Percentiles rank a stretch among this genome's conserved stretches.
Evolutionary conservation across 2,113 vertebrate species (phyloP).

Genomic region (Epinephelus lanceolatus): DNA sequence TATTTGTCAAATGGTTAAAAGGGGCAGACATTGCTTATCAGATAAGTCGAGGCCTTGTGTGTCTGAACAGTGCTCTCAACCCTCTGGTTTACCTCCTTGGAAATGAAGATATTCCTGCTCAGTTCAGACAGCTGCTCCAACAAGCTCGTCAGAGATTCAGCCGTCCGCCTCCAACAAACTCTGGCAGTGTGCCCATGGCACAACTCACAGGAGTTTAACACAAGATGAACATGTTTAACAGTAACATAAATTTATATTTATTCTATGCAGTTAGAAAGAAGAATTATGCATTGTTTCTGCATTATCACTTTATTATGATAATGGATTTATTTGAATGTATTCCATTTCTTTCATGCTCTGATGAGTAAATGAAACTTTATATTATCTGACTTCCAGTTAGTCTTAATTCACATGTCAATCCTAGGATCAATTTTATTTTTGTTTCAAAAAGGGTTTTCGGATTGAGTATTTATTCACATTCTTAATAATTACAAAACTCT

Average conservation of each 20-base stretch:
- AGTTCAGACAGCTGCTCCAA: constrained; percentile 22
- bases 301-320: no score
- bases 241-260: neutral
- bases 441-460: no score
- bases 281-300: no score
- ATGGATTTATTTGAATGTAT: no score
- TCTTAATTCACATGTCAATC: no score
- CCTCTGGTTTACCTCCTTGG: constrained; percentile 86
- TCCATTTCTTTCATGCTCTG: no score
- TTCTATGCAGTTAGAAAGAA: neutral
- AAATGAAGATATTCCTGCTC: constrained; percentile 57
- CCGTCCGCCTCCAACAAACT: neutral
- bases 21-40: constrained; percentile 69
- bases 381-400: no score
- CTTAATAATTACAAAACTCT: no score
- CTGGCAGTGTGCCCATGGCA: neutral
- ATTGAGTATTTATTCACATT: no score
- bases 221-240: neutral
- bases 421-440: no score
- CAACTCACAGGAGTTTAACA: no score
- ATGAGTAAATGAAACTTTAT: no score
- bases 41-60: constrained; percentile 84
- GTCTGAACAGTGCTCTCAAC: constrained; percentile 87
- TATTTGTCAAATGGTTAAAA: constrained; percentile 63
- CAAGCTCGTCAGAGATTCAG: neutral